A percentile compares a stretch with the other conserved stretches of the same genome.
phyloP scores from a whole-genome alignment of 2,888 invertebrate genomes.

The Drosophila stalkeri region DNA sequence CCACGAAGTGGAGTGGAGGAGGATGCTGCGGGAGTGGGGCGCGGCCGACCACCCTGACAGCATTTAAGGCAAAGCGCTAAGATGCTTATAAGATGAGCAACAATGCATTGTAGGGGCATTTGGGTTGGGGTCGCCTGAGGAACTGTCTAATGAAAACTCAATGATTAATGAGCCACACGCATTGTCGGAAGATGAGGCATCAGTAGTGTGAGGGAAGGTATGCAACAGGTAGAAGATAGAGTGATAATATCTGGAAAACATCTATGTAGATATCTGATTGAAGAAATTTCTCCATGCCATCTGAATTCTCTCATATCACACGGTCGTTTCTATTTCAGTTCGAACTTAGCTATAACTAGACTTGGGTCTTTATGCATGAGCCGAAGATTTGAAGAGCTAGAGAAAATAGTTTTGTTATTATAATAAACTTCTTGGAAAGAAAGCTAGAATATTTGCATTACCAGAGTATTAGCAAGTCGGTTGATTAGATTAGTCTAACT shows the following conservation, averaged over 20 bases:
- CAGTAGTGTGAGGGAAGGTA: neutral
- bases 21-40: neutral
- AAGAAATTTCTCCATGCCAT: neutral
- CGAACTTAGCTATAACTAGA: neutral
- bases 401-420: neutral
- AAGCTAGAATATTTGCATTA: too few species aligned
- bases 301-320: neutral
- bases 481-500: too few species aligned
- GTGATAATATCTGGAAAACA: neutral
- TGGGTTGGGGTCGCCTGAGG: slow-evolving; percentile 8
- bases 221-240: neutral
- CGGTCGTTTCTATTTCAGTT: neutral
- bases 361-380: neutral
- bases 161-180: slow-evolving; percentile 46
- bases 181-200: neutral
- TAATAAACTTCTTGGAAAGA: too few species aligned
- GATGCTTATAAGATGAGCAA: slow-evolving; percentile 37
- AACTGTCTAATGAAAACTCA: slow-evolving; percentile 34
- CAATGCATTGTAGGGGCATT: slow-evolving; percentile 20
- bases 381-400: neutral
- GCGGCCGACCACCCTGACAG: slow-evolving; percentile 42
- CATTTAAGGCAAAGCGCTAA: slow-evolving; percentile 25
- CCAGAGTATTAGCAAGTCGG: too few species aligned
- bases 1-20: slow-evolving; percentile 29
- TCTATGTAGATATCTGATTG: neutral